Percentiles rank a stretch among this genome's conserved stretches.
phyloP scores from a whole-genome alignment of 2,113 vertebrate genomes.

The Guaruba guarouba region DNA sequence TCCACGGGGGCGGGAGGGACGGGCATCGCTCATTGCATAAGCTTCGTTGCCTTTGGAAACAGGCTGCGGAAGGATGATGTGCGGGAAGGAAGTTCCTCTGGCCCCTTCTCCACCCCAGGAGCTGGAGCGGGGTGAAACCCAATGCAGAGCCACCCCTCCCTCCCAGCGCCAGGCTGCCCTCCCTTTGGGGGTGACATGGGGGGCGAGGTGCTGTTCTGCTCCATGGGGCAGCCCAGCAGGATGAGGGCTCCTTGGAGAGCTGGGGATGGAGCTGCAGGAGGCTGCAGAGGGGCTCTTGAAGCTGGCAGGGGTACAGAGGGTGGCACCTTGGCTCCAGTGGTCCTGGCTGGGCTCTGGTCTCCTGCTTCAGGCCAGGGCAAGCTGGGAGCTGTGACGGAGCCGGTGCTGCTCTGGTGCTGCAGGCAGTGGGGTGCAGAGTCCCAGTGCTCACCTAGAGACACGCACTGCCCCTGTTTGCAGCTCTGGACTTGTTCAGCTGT shows the following conservation, averaged over 20 bases:
- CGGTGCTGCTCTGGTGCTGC: neutral
- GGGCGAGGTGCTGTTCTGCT: accelerated
- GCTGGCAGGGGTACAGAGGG: neutral
- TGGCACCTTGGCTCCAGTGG: neutral
- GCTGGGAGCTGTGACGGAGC: neutral
- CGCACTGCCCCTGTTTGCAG: neutral
- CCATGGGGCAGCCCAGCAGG: accelerated
- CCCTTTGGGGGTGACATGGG: accelerated
- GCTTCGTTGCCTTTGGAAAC: slow-evolving; percentile 63
- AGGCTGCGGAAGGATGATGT: slow-evolving; percentile 3
- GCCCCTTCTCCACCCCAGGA: neutral
- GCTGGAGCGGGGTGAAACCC: neutral
- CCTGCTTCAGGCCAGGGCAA: neutral
- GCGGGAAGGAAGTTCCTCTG: slow-evolving; percentile 20
- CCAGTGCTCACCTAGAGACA: neutral
- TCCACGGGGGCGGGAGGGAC: slow-evolving; percentile 38
- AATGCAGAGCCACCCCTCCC: neutral
- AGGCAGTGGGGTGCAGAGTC: neutral
- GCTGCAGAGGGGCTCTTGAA: neutral
- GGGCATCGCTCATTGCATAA: slow-evolving; percentile 47
- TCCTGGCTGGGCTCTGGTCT: neutral
- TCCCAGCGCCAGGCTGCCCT: neutral
- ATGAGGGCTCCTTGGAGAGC: neutral
- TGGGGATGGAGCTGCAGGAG: neutral
- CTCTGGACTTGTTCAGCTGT: neutral